Conservation (phyloP, 2,888 invertebrate genomes). For the Aspidapion aeneum region DNA sequence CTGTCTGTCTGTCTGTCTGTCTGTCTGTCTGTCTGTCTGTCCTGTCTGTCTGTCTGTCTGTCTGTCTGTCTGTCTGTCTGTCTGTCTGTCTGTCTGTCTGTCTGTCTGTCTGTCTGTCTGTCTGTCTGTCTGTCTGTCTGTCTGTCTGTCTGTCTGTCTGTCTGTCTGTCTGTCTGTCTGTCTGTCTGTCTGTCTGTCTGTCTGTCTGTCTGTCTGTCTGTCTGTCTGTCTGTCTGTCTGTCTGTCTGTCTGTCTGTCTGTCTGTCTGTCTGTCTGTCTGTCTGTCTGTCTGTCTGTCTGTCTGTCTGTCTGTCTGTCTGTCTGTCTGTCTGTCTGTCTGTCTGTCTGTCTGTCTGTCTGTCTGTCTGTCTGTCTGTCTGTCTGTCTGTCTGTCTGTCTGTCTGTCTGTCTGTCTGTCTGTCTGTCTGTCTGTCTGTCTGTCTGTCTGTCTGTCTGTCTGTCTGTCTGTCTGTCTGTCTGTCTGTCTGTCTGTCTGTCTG, state of each 20-base stretch:
- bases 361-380: conserved; percentile 1
- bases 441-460: conserved; percentile 1
- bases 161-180: too few species aligned
- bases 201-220: background rate
- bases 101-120: too few species aligned
- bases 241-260: conserved; percentile 1
- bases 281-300: conserved; percentile 1
- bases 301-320: conserved; percentile 1
- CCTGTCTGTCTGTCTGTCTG: too few species aligned
- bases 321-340: too few species aligned
- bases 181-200: conserved; percentile 1
- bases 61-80: too few species aligned
- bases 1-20: too few species aligned
- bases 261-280: background rate
- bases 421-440: conserved; percentile 1
- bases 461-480: conserved; percentile 1
- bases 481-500: too few species aligned
- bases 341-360: too few species aligned
- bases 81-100: too few species aligned
- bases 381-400: conserved; percentile 1
- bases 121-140: too few species aligned
- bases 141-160: too few species aligned
- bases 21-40: too few species aligned
- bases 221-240: conserved; percentile 1
- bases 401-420: background rate